A percentile compares a stretch with the other conserved stretches of the same genome.
phyloP scores from a whole-genome alignment of 1,140 invertebrate genomes.

The Drosophila tristis region DNA sequence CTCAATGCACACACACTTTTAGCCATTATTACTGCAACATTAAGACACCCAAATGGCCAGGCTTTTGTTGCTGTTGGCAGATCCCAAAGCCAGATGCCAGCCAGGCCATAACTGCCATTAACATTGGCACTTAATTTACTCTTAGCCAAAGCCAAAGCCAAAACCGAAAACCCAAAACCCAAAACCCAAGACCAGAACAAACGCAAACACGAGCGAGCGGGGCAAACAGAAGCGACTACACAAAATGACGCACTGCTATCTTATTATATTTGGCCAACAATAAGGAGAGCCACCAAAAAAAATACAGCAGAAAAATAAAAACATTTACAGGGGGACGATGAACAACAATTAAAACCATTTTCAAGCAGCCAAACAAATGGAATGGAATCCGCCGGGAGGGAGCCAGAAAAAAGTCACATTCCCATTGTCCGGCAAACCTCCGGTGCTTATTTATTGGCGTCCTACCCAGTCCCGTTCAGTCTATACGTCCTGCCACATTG shows the following conservation, averaged over 20 bases:
- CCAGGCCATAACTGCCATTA: constrained; percentile 77
- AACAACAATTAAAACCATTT: constrained; percentile 82
- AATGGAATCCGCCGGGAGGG: constrained; percentile 13
- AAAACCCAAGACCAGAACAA: constrained; percentile 67
- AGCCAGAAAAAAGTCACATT: constrained; percentile 46
- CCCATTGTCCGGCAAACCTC: constrained; percentile 48
- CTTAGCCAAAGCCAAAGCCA: constrained; percentile 64
- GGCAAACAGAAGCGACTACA: constrained; percentile 44
- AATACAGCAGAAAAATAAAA: constrained; percentile 44
- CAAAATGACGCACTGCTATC: constrained; percentile 70
- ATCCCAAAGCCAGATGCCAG: constrained; percentile 74
- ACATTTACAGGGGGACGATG: constrained; percentile 24
- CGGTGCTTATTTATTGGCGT: constrained; percentile 79
- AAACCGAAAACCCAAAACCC: constrained; percentile 59
- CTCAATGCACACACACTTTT: constrained; percentile 70
- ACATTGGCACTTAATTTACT: constrained; percentile 82
- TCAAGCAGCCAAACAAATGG: constrained; percentile 68
- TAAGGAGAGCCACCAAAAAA: constrained; percentile 49
- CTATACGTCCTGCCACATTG: constrained; percentile 46
- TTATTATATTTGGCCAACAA: constrained; percentile 81
- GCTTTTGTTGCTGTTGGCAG: constrained; percentile 64
- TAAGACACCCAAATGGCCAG: constrained; percentile 76
- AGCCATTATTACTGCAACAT: constrained; percentile 78
- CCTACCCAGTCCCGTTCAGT: constrained; percentile 41
- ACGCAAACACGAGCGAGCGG: constrained; percentile 34